phyloP scores from a whole-genome alignment of 2,797 vertebrate species.

The Pipistrellus kuhlii region DNA sequence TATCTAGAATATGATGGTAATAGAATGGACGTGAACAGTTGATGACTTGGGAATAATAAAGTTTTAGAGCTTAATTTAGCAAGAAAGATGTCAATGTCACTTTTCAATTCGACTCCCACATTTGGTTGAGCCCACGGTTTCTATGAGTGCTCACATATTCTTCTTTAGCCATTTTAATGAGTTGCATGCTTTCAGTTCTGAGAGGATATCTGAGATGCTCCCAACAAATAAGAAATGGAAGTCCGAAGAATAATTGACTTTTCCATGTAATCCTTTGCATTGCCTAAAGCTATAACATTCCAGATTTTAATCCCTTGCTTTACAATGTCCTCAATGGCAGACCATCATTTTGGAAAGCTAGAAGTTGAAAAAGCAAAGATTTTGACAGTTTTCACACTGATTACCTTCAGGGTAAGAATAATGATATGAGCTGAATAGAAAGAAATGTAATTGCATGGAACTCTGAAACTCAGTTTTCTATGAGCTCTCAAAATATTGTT shows the following conservation, averaged over 20 bases:
- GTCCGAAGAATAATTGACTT: background rate
- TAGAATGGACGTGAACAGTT: constrained; percentile 46
- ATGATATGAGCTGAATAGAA: background rate
- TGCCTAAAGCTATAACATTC: background rate
- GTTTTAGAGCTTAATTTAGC: constrained; percentile 56
- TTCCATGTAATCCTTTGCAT: background rate
- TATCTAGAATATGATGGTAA: constrained; percentile 41
- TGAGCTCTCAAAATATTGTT: constrained; percentile 43
- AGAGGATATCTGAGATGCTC: background rate
- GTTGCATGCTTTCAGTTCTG: background rate
- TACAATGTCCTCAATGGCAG: constrained; percentile 4
- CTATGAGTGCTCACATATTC: background rate
- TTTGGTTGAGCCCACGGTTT: constrained; percentile 38
- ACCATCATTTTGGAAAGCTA: constrained; percentile 6
- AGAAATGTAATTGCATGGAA: constrained; percentile 27
- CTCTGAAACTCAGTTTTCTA: constrained; percentile 54
- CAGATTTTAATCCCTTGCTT: constrained; percentile 35
- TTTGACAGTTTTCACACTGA: constrained; percentile 54
- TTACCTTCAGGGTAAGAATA: constrained; percentile 51
- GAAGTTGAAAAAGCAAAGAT: constrained; percentile 25
- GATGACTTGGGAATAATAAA: constrained; percentile 57
- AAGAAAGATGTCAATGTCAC: constrained; percentile 48
- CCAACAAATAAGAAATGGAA: constrained; percentile 10
- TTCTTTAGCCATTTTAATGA: constrained; percentile 28
- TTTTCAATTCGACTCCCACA: constrained; percentile 31